Base-by-base conservation (phyloP, 1,140 invertebrate genomes). In the Potamilus streckersoni region DNA sequence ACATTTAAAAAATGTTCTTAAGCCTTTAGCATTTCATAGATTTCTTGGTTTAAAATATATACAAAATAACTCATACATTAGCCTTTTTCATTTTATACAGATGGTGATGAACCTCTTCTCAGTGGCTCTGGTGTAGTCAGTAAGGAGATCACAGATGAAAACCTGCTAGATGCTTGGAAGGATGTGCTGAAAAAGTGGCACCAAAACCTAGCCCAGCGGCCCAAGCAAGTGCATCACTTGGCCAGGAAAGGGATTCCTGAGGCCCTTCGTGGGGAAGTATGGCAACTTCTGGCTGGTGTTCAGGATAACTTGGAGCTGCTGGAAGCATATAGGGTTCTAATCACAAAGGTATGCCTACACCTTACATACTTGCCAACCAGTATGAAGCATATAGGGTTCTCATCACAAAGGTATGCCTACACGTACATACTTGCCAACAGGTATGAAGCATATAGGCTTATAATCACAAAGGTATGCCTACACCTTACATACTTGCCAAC, bases 51-150 rank as follows among this genome's bases (percentile, higher is more conserved):
- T 23, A 23, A 23, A 23, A 23, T 23, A 23, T 23, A 1, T 23
- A 23, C n/a, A n/a, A n/a, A n/a, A n/a, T n/a, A 23, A 49, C 38
- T 8, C 11, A 0, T 49, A 49, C 38, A 13, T 62, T 0, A 62
- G 8, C 60, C 60, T 62, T n/a, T 62, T 8, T 8, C 6, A n/a
- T 19, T 69, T 67, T 38, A 61, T 77, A 64, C 77, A 91, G 92
- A 93, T 93, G 95, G 95, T 69, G 98, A 99, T 90, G 98, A 99
- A 87, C 97, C 97, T 0, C 90, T 99, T 77, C 91, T 98, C 11
- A 98, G 96, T 90, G 98, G 98, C 16, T 98, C 96, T 19, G 98
- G 98, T 0, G 93, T 95, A 86, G 97, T 99, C 3, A 97, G 96
- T 5, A 98, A 98, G 88, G 97, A 99, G 85, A 98, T 97, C 84